Conservation (phyloP, 2,113 vertebrate genomes). For the Dissostichus mawsoni region DNA sequence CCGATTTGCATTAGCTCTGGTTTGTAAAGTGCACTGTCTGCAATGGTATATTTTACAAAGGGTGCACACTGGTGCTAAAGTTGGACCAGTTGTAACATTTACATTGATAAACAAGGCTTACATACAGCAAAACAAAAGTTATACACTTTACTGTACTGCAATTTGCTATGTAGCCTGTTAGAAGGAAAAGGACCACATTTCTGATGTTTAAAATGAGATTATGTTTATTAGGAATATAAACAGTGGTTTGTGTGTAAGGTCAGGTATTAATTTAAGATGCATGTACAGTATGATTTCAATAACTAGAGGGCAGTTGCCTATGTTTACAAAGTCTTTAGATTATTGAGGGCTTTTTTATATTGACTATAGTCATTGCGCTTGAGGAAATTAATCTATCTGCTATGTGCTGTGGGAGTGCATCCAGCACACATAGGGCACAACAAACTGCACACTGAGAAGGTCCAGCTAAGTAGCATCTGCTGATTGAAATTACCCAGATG, state of each 20-base stretch:
- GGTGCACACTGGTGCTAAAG: background rate
- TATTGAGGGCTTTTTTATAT: background rate
- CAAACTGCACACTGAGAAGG: background rate
- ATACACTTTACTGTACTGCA: background rate
- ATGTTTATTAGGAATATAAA: background rate
- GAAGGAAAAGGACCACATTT: background rate
- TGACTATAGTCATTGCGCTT: background rate
- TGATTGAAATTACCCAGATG: conserved; percentile 30
- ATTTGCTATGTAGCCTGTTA: background rate
- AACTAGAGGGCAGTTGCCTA: background rate
- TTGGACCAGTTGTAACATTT: background rate
- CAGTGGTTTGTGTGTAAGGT: background rate
- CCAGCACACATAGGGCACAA: conserved; percentile 7
- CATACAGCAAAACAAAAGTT: background rate
- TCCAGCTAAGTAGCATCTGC: conserved; percentile 34
- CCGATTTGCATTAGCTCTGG: conserved; percentile 11
- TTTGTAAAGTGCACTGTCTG: background rate
- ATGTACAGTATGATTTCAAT: background rate
- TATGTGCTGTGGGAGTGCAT: background rate
- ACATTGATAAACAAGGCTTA: background rate
- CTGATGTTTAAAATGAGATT: background rate
- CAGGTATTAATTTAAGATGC: background rate
- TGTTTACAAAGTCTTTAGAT: background rate
- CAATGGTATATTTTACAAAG: background rate
- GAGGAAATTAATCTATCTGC: background rate